phyloP scores from a whole-genome alignment of 2,888 invertebrate genomes.

The Drosophila paramelanica region DNA sequence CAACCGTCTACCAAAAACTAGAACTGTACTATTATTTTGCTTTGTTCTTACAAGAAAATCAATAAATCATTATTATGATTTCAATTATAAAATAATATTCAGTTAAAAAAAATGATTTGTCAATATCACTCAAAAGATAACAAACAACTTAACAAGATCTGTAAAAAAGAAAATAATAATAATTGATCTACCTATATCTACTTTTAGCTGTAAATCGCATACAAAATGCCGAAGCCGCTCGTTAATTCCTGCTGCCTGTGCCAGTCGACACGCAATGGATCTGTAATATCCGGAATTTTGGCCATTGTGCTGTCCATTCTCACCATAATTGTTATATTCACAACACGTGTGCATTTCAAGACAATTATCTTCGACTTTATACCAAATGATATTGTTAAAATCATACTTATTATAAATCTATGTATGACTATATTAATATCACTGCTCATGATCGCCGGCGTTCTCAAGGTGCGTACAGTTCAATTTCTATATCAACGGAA shows the following conservation, averaged over 20 bases:
- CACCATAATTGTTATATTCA: slow-evolving; percentile 89
- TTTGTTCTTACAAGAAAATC: too few species aligned
- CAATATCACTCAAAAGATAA: too few species aligned
- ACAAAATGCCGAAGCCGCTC: slow-evolving; percentile 85
- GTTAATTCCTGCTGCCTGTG: slow-evolving; percentile 90
- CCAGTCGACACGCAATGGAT: slow-evolving; percentile 90
- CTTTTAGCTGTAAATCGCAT: slow-evolving; percentile 31
- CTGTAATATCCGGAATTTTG: slow-evolving; percentile 89
- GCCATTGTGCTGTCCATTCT: slow-evolving; percentile 91
- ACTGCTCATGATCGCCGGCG: slow-evolving; percentile 90
- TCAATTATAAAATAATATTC: too few species aligned
- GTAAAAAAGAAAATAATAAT: too few species aligned
- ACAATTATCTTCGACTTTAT: slow-evolving; percentile 92
- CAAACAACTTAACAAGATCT: too few species aligned
- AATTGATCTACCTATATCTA: slow-evolving; percentile 7
- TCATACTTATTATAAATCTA: slow-evolving; percentile 91
- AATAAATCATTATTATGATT: too few species aligned
- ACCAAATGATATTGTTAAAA: slow-evolving; percentile 89
- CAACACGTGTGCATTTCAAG: slow-evolving; percentile 89
- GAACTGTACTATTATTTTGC: neutral
- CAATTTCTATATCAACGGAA: neutral
- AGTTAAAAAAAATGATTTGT: too few species aligned
- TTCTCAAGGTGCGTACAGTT: slow-evolving; percentile 88
- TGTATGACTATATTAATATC: slow-evolving; percentile 94
- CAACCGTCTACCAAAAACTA: too few species aligned